A percentile compares a stretch with the other conserved stretches of the same genome.
Conservation (phyloP, 2,888 invertebrate genomes). For the Thera britannica region DNA sequence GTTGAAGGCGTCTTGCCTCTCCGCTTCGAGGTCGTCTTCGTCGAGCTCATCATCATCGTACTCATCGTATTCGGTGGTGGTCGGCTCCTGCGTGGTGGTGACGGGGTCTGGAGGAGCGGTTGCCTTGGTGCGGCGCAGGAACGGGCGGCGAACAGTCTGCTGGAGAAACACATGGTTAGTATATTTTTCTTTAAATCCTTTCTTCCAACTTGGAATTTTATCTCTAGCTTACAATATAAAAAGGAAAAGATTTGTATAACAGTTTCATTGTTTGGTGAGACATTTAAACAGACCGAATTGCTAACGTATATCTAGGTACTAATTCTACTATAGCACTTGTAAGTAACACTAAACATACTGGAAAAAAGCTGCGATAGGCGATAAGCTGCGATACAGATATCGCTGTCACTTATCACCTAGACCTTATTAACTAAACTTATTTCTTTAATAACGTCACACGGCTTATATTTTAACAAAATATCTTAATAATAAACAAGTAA, state of each 20-base stretch:
- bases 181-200: constrained; percentile 18
- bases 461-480: too few relatives aligned
- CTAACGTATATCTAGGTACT: not conserved
- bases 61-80: constrained; percentile 3
- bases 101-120: constrained; percentile 60
- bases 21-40: constrained; percentile 21
- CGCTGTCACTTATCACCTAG: too few relatives aligned
- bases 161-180: constrained; percentile 48
- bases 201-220: constrained; percentile 5
- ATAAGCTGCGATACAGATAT: too few relatives aligned
- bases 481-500: too few relatives aligned
- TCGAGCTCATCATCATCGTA: constrained; percentile 42
- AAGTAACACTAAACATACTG: not conserved
- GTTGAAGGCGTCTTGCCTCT: constrained; percentile 47
- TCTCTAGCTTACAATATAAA: not conserved
- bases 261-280: constrained; percentile 12
- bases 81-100: constrained; percentile 51
- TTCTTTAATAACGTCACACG: too few relatives aligned
- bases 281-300: not conserved
- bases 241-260: constrained; percentile 6
- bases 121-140: constrained; percentile 76
- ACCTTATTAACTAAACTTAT: too few relatives aligned
- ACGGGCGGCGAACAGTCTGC: constrained; percentile 67
- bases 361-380: not conserved
- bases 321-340: not conserved